Evolutionary conservation across 1,140 invertebrate genomes (phyloP), one percentile per base, ranked within the genome.

Genomic region (Aleiodes sp.): DNA sequence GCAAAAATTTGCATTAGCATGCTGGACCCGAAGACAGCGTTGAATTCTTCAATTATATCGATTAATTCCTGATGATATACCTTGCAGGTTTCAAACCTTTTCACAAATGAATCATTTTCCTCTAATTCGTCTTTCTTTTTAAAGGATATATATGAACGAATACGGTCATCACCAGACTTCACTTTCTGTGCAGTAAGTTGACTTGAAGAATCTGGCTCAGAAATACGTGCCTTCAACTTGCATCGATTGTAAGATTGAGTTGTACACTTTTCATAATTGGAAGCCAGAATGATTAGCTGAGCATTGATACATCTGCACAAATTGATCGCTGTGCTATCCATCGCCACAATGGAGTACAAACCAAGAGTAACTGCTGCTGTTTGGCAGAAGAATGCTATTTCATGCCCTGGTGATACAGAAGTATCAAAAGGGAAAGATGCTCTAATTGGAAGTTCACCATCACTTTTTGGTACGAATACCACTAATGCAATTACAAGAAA

Each of bases 1-100:
- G 74, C 75, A 4, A 78, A 39, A 31, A 81, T 67, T 65, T 80
- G 79, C 65, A 77, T 65, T 43, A 77, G 68, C 76, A 77, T 75
- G 29, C 70, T 70, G 37, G 29, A 21, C 41, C 60, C 71, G 29
- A 74, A 81, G 7, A 73, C 31, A 3, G 66, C 35, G 46, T 81
- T 79, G 29, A 78, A 71, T 14, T 80, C 73, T 7, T 74, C 63
- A 26, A 75, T 62, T 29, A 70, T 29, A 1, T 29, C n/a, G n/a
- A 77, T 68, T 14, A 80, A 43, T 59, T 72, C 37, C 43, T 80
- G 77, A 73, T 81, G 77, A 69, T 75, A 61, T 29, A 64, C 71
- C 10, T 72, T 6, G 19, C 74, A 78, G 8, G 14, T 72, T 19
- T 65, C 60, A 35, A 75, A 75, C 10, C 68, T 64, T 33, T 16